phyloP scores from a whole-genome alignment of 92 coral and sea anemone species.

The Epizoanthus rinbou region DNA sequence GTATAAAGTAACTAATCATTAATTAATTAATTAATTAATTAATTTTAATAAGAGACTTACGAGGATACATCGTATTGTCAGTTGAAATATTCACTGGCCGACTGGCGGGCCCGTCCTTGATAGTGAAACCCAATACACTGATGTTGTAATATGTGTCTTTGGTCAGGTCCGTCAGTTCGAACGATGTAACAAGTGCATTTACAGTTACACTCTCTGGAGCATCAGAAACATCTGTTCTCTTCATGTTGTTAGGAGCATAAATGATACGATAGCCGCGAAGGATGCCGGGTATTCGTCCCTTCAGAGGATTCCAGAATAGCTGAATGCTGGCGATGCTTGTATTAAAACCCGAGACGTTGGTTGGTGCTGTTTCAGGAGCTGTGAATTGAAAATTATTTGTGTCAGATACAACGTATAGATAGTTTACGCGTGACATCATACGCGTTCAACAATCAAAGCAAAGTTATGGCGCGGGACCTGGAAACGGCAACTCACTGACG shows the following conservation, averaged over 20 bases:
- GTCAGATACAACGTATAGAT: too few relatives aligned
- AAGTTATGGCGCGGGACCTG: too few relatives aligned
- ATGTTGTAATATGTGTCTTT: background rate
- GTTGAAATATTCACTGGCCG: background rate
- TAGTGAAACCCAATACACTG: background rate
- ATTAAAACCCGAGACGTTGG: conserved; percentile 22
- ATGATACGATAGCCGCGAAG: background rate
- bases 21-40: background rate
- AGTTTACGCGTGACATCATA: too few relatives aligned
- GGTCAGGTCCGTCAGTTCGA: background rate
- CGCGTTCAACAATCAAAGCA: too few relatives aligned
- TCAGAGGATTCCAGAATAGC: conserved; percentile 19
- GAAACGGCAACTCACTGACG: too few relatives aligned
- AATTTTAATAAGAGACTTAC: background rate
- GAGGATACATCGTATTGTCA: background rate
- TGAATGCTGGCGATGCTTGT: conserved; percentile 14
- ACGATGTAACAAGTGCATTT: background rate
- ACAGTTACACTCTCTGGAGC: background rate
- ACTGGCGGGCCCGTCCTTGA: conserved; percentile 3
- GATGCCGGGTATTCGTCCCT: conserved; percentile 4
- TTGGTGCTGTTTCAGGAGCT: conserved; percentile 33
- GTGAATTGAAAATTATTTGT: background rate
- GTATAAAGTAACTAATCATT: too few relatives aligned
- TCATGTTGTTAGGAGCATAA: background rate
- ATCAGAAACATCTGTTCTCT: background rate